Base-by-base conservation (phyloP, 2,888 invertebrate species). In the Taenaris catops region DNA sequence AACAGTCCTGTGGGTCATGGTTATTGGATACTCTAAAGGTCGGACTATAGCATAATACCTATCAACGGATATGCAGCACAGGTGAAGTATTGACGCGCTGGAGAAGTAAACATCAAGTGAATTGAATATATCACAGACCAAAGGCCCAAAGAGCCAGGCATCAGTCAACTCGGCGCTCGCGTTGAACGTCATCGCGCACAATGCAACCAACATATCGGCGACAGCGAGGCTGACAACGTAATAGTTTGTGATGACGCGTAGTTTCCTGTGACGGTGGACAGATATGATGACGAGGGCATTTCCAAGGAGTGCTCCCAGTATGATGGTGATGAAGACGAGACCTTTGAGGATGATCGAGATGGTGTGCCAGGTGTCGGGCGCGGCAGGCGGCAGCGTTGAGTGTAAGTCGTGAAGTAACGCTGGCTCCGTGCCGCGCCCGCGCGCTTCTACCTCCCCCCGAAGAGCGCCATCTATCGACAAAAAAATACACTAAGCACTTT, bases 101-200 rank as follows among this genome's bases (percentile, higher is more conserved):
- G 93, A 96, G 75, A 97, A 97, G 66, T 97, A 95, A 1, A 98
- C 97, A 72, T 98, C 97, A 47, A 97, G 89, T 17, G 96, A 94
- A 74, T 96, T 97, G 92, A 95, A 98, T 32, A 97, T 92, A 86
- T 97, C 96, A 87, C 97, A 98, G 92, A 97, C 94, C 58, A 94
- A 86, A 58, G 92, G 90, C 3, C 96, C 95, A 64, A 98, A 97
- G 52, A 95, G 86, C 98, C 98, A 98, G 25, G 95, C 94, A 27
- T 92, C 92, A 19, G 94, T 93, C 29, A 94, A 78, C 71, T 94
- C 94, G n/a, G 95, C 92, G 58, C 94, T 94, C 16, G 96, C 95
- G 75, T 96, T 96, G 73, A 96, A 96, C 40, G 95, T 95, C 96
- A 96, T 96, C 51, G 96, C 96, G 63, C 96, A 94, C 37, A 96